A percentile compares a stretch with the other conserved stretches of the same genome.
Evolutionary conservation across 2,888 invertebrate genomes (phyloP).

Genomic region (Campaea margaritaria): DNA sequence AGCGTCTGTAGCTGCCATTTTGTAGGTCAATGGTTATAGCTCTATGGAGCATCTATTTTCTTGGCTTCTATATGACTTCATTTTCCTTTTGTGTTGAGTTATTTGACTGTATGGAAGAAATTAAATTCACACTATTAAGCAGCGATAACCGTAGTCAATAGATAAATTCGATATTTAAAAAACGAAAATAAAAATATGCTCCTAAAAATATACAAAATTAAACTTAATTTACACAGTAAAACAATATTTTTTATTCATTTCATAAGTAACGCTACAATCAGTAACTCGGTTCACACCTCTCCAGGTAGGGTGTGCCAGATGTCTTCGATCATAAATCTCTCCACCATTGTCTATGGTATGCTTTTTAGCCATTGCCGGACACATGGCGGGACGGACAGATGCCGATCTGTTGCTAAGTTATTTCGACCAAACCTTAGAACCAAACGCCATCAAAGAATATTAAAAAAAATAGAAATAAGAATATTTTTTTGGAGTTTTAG

Average conservation of each 20-base stretch:
- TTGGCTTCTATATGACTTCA: too few species aligned
- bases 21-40: conserved; percentile 27
- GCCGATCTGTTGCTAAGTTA: conserved; percentile 31
- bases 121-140: too few species aligned
- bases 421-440: not conserved
- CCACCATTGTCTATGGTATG: conserved; percentile 67
- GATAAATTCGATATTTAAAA: too few species aligned
- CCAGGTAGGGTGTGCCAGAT: conserved; percentile 72
- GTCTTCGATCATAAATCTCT: conserved; percentile 73
- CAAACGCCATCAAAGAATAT: too few species aligned
- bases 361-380: conserved; percentile 72
- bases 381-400: conserved; percentile 66
- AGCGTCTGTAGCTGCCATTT: conserved; percentile 34
- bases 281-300: conserved; percentile 49
- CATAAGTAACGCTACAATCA: not conserved
- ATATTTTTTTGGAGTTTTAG: too few species aligned
- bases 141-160: too few species aligned
- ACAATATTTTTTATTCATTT: not conserved
- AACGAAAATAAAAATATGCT: too few species aligned
- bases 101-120: too few species aligned
- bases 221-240: too few species aligned
- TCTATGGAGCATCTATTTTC: not conserved
- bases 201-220: too few species aligned
- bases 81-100: too few species aligned
- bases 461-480: too few species aligned